Evolutionary conservation across 2,113 vertebrate genomes (phyloP), one percentile per base, ranked within the genome.

Genomic region (Lophochroa leadbeateri): DNA sequence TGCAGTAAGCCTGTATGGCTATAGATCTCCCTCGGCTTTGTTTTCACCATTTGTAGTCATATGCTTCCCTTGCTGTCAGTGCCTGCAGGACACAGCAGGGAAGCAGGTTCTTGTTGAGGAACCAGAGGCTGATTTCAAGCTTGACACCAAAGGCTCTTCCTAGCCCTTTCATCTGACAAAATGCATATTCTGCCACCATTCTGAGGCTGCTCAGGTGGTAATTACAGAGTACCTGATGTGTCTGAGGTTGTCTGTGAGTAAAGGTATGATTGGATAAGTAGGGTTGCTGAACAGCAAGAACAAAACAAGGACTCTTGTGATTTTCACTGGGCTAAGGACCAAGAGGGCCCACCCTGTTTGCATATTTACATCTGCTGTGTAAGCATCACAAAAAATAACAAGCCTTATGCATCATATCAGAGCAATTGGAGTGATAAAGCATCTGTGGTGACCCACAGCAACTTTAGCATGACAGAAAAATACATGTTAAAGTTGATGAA

Each of bases 161-260:
- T 74, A 53, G 39, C 31, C 49, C 60, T 92, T 91, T 79, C 71
- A 91, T 91, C 87, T 82, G 35, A 61, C 46, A 65, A 88, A 86
- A 65, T 52, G 39, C 28, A 64, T 0, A 0, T 82, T 91, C 76
- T 93, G 49, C 80, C 79, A 82, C 49, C 35, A 70, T 55, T 65
- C 50, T 35, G 64, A 69, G 41, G n/a, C 24, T 65, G 33, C 35
- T 86, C 57, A 67, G 57, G 27, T 52, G n/a, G 37, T 88, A 93
- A 96, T 96, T 91, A 94, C 37, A 86, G 71, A 47, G 37, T 33
- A 58, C 17, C 11, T 71, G 81, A 17, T 52, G 47, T 86, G 71
- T 67, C 76, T 88, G 88, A 67, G 57, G 71, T 57, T 88, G 35
- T 19, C 55, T 61, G 35, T 71, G 67, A 50, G 61, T 57, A 88